These are phyloP conservation scores for Holcopasites calliopsidis DNA, from an alignment of 1,140 invertebrate species.

Conservation along the genomic window DNA sequence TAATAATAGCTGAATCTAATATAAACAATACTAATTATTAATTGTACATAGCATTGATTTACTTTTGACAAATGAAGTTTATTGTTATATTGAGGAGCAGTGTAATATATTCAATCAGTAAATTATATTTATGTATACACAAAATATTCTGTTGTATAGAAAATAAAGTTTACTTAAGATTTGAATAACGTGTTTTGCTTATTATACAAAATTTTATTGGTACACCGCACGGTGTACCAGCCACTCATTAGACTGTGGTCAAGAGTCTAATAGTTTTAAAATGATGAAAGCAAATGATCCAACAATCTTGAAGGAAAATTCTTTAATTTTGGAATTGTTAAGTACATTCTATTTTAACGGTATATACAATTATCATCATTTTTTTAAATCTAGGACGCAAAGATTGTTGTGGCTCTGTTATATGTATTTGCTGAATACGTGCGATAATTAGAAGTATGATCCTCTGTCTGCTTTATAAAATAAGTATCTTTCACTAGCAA, in stretches of 20 bases:
- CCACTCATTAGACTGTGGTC: too few species aligned
- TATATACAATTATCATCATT: constrained; percentile 62
- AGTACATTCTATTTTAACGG: constrained; percentile 74
- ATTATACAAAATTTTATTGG: not conserved
- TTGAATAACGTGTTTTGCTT: not conserved
- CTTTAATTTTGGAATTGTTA: constrained; percentile 66
- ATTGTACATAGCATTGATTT: constrained; percentile 22
- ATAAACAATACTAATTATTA: constrained; percentile 12
- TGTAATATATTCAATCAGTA: constrained; percentile 7
- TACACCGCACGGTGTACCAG: not conserved
- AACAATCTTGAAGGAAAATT: constrained; percentile 52
- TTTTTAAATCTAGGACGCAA: constrained; percentile 58
- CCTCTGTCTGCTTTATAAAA: constrained; percentile 22
- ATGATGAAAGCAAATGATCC: constrained; percentile 41
- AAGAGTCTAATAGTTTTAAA: too few species aligned
- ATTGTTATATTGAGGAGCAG: constrained; percentile 23
- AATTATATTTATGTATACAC: constrained; percentile 37
- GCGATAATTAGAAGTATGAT: constrained; percentile 39
- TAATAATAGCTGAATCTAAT: not conserved
- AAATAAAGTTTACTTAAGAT: constrained; percentile 30
- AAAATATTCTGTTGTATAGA: constrained; percentile 26
- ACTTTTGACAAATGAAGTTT: constrained; percentile 30
- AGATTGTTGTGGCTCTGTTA: constrained; percentile 45
- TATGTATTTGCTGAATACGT: constrained; percentile 32
- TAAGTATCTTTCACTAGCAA: constrained; percentile 17